Evolutionary conservation across 1,140 invertebrate species (phyloP).

Genomic region (Sogatella furcifera): DNA sequence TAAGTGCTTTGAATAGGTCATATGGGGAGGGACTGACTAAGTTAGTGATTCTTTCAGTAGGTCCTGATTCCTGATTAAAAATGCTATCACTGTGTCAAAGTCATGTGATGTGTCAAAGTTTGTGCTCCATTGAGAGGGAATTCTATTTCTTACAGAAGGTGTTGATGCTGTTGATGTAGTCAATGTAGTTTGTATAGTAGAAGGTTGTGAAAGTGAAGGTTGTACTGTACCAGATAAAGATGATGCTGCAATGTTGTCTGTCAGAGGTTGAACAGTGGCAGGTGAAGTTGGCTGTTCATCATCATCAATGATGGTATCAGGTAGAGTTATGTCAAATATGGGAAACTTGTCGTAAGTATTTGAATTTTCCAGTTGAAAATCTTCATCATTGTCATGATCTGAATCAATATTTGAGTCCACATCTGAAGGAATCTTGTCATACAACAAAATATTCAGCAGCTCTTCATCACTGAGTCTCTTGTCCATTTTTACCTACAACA

Average conservation of each 20-base stretch:
- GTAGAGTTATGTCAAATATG: not conserved
- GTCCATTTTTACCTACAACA: slow-evolving; percentile 1
- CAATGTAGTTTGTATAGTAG: no score
- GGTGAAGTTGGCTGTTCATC: not conserved
- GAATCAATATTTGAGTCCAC: not conserved
- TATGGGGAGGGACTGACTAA: slow-evolving; percentile 3
- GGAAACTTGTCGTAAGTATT: not conserved
- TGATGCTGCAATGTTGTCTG: not conserved
- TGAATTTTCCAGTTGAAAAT: not conserved
- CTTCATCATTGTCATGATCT: not conserved
- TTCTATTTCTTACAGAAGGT: not conserved
- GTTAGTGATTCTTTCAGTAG: not conserved
- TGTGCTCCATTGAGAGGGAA: slow-evolving; percentile 1
- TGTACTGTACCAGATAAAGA: not conserved
- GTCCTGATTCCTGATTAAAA: not conserved
- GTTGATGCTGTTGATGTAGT: no score
- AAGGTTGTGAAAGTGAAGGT: not conserved
- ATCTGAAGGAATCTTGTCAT: not conserved
- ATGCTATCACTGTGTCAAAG: not conserved
- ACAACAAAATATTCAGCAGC: not conserved
- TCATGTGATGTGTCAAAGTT: not conserved
- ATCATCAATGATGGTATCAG: not conserved
- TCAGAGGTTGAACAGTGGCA: not conserved
- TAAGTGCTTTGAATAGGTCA: slow-evolving; percentile 1
- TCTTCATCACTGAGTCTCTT: slow-evolving; percentile 2